phyloP scores from a whole-genome alignment of 1,140 invertebrate genomes.

The Tyrophagus putrescentiae region DNA sequence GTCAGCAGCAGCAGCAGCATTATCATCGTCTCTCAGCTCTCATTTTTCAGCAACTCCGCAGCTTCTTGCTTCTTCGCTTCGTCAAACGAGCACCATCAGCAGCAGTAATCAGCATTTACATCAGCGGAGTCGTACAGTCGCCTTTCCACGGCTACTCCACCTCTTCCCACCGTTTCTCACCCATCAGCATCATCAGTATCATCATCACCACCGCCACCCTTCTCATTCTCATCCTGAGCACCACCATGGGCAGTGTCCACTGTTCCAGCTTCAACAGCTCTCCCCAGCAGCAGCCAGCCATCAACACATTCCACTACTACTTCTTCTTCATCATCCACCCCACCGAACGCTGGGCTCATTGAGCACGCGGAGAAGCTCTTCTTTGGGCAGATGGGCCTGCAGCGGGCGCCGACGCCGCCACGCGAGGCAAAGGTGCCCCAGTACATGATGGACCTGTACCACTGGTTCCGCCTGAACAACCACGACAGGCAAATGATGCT shows the following conservation, averaged over 20 bases:
- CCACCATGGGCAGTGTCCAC: background rate
- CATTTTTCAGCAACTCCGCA: background rate
- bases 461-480: background rate
- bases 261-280: background rate
- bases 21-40: background rate
- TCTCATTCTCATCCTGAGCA: background rate
- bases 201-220: background rate
- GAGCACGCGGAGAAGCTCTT: background rate
- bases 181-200: background rate
- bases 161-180: background rate
- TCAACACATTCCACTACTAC: background rate
- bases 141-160: too few relatives aligned
- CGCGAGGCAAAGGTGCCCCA: constrained; percentile 1
- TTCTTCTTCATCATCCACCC: background rate
- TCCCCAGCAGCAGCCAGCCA: too few relatives aligned
- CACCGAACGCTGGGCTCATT: background rate
- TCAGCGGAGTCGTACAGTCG: too few relatives aligned
- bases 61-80: background rate
- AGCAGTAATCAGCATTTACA: too few relatives aligned
- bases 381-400: background rate
- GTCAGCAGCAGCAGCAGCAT: background rate
- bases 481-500: background rate
- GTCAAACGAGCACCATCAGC: background rate
- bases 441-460: constrained; percentile 6
- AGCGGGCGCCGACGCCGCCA: background rate